Base-by-base conservation (phyloP, 2,888 invertebrate genomes). In the Callimorpha dominula region DNA sequence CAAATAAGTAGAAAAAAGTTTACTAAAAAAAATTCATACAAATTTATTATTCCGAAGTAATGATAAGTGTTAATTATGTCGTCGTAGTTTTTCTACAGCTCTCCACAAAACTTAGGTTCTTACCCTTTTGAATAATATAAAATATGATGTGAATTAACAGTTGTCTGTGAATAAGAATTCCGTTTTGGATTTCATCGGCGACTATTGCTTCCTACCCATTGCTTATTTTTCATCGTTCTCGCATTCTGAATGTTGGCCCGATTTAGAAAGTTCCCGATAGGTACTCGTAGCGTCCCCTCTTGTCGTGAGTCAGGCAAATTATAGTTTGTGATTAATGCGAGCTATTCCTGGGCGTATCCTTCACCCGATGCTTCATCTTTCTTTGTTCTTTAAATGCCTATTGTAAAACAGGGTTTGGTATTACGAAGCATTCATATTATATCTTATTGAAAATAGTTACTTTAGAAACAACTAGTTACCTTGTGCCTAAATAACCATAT, bases 231-330 rank as follows among this genome's bases (percentile, higher is more conserved):
- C 74, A 74, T 76, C 77, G 71, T 68, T 80, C 70, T 54, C 78
- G 78, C 83, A 85, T 86, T 86, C 86, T 85, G 89, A 91, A 91
- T 91, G 92, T 89, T 87, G 31, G 82, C 93, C 91, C 85, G 91
- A 94, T 93, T 90, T 94, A 95, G 94, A 94, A 93, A 90, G 87
- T 91, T 89, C 90, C 87, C 90, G 88, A 92, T 92, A 31, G 31
- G 31, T 31, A 91, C 87, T 89, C 84, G 86, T 86, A 83, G 89
- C 92, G 93, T 91, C 93, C 93, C 94, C 91, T 91, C 90, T 81
- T 91, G 91, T 90, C 92, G 92, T 95, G 95, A 95, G 91, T 95
- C 94, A 95, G 92, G 92, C 93, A 92, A 94, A 95, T 95, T 93
- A 92, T 92, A 89, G 89, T 92, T 90, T 92, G 93, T 94, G 94